Evolutionary conservation across 2,888 invertebrate genomes (phyloP).

Genomic region (Xestia rhomboidea): DNA sequence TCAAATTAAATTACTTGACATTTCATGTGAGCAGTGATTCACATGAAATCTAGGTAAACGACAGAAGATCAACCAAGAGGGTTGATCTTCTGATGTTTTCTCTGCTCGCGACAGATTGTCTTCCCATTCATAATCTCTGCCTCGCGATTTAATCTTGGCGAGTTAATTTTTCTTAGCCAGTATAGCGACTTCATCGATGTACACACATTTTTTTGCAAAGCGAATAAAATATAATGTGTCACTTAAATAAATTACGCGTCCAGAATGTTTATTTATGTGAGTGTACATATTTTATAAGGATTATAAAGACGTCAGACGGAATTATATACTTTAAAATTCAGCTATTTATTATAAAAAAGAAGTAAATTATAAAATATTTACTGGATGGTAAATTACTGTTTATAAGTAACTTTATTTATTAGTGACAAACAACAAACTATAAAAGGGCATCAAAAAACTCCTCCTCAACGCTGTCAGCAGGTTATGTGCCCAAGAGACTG

Average conservation of each 20-base stretch:
- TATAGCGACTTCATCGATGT: constrained; percentile 60
- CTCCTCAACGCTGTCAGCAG: too few species aligned
- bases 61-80: too few species aligned
- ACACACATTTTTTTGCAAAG: constrained; percentile 56
- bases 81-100: constrained; percentile 25
- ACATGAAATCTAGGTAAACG: constrained; percentile 11
- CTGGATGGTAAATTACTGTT: constrained; percentile 40
- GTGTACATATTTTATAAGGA: constrained; percentile 53
- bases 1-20: constrained; percentile 39
- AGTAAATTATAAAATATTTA: constrained; percentile 24
- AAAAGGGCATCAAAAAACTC: too few species aligned
- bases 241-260: constrained; percentile 57
- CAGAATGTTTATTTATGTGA: constrained; percentile 49
- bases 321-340: constrained; percentile 48
- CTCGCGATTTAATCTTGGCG: constrained; percentile 55
- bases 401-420: constrained; percentile 11
- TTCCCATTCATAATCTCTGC: constrained; percentile 50
- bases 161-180: constrained; percentile 39
- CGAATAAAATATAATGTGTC: constrained; percentile 62
- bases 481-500: too few species aligned
- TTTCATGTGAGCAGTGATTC: neutral
- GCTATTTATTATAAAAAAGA: constrained; percentile 24
- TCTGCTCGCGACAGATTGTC: constrained; percentile 38
- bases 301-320: constrained; percentile 65
- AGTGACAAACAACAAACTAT: neutral